Percentiles rank a stretch among this genome's conserved stretches.
Conservation (phyloP, 2,797 vertebrate genomes). For the Megaceryle alcyon region DNA sequence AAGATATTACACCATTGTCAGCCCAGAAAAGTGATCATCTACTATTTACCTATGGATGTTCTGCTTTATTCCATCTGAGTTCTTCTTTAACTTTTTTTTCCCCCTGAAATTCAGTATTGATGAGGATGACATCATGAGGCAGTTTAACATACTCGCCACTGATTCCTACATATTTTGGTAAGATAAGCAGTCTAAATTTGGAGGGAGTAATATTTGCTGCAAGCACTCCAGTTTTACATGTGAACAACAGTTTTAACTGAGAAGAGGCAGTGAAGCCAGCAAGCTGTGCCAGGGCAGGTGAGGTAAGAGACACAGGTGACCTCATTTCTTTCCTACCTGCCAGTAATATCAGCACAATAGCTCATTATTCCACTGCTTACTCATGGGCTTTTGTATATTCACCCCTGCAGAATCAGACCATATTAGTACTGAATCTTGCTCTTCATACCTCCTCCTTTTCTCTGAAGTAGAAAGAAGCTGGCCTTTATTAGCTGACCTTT, state of each 20-base stretch:
- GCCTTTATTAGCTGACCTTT: neutral
- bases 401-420: neutral
- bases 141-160: neutral
- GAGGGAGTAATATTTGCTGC: neutral
- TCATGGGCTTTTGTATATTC: neutral
- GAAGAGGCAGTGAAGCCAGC: neutral
- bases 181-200: neutral
- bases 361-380: neutral
- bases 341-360: neutral
- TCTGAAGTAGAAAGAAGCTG: neutral
- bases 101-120: neutral
- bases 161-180: neutral
- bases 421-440: neutral
- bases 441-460: neutral
- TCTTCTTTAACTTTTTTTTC: neutral
- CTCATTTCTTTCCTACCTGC: neutral
- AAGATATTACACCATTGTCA: neutral
- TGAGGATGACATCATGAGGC: neutral
- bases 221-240: neutral
- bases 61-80: neutral
- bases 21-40: neutral
- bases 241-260: neutral
- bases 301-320: neutral
- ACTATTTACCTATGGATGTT: neutral
- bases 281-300: neutral